A percentile compares a stretch with the other conserved stretches of the same genome.
These are phyloP conservation scores for Sander vitreus DNA, from an alignment of 2,113 vertebrate genomes.

Conservation along the genomic window DNA sequence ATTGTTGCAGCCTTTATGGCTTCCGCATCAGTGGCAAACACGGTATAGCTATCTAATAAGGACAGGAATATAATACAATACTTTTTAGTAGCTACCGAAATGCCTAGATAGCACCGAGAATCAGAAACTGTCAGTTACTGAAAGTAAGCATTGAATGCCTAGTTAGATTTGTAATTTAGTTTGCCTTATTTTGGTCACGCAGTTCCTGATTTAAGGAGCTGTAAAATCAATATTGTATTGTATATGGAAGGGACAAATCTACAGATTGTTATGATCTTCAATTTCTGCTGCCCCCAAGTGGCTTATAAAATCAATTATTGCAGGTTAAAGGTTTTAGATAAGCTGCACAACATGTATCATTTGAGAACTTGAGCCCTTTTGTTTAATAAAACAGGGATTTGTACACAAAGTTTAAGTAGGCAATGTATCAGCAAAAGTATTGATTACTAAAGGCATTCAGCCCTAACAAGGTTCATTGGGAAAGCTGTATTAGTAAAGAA, in stretches of 20 bases:
- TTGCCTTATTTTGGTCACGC: not conserved
- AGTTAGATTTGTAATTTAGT: not conserved
- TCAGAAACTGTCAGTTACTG: not conserved
- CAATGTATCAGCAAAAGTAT: not conserved
- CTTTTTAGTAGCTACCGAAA: not conserved
- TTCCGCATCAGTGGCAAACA: conserved; percentile 30
- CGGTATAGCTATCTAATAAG: conserved; percentile 20
- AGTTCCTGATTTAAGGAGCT: not conserved
- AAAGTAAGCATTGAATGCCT: not conserved
- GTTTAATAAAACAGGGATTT: not conserved
- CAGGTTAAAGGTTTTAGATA: not conserved
- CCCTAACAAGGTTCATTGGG: not conserved
- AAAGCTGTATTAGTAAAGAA: not conserved
- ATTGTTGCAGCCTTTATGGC: conserved; percentile 31
- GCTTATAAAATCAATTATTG: not conserved
- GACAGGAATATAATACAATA: conserved; percentile 1
- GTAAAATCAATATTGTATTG: not conserved
- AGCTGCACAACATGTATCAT: not conserved
- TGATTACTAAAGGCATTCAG: not conserved
- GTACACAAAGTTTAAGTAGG: not conserved
- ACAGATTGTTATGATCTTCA: not conserved
- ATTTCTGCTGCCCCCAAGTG: not conserved
- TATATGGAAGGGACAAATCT: not conserved
- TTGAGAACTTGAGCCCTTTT: not conserved
- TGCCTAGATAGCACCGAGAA: not conserved